Percentiles rank a stretch among this genome's conserved stretches.
phyloP scores from a whole-genome alignment of 1,140 invertebrate species.

The Pemphigus obesinymphae region DNA sequence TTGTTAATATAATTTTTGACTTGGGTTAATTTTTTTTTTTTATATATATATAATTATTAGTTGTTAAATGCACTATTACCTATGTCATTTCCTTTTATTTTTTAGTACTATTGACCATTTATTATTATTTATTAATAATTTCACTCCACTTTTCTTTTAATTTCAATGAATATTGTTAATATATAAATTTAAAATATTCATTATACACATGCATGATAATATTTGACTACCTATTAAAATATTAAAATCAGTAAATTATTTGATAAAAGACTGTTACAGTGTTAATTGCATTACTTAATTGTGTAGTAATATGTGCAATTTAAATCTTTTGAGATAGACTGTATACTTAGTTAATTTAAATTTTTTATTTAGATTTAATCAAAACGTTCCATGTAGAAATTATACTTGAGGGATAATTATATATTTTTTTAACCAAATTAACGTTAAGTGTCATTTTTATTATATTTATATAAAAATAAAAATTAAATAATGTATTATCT shows the following conservation, averaged over 20 bases:
- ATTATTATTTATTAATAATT: not conserved
- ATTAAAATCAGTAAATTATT: not conserved
- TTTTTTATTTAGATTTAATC: too few relatives aligned
- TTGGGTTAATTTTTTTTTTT: not conserved
- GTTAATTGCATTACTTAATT: not conserved
- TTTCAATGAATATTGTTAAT: not conserved
- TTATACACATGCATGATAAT: not conserved
- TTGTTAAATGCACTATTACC: not conserved
- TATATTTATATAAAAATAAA: too few relatives aligned
- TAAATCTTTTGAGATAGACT: not conserved
- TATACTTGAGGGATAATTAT: not conserved
- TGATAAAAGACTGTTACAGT: not conserved
- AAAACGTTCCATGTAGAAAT: not conserved
- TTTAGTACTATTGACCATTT: not conserved
- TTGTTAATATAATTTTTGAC: not conserved
- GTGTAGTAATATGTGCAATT: not conserved
- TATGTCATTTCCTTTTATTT: not conserved
- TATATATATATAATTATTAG: conserved; percentile 6
- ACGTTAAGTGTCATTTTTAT: too few relatives aligned
- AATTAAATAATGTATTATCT: too few relatives aligned
- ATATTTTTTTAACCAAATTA: too few relatives aligned
- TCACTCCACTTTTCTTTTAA: too few relatives aligned
- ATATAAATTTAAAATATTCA: not conserved
- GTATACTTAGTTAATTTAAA: not conserved
- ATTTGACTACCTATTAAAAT: not conserved